phyloP scores from a whole-genome alignment of 1,140 invertebrate species.

The Linepithema humile region DNA sequence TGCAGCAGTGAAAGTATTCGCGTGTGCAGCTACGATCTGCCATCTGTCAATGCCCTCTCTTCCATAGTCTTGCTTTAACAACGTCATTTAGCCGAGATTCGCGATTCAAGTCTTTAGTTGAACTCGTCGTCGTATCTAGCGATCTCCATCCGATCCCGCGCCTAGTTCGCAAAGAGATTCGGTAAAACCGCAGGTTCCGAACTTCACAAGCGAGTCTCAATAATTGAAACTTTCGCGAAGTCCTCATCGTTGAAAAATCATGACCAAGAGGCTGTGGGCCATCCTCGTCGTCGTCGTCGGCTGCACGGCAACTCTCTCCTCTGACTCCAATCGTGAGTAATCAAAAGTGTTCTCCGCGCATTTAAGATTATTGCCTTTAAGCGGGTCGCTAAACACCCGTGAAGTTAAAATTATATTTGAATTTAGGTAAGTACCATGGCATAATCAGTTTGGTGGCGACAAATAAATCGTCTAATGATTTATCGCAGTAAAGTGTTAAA shows the following conservation, averaged over 20 bases:
- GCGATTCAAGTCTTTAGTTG: constrained; percentile 42
- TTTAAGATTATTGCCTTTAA: neutral
- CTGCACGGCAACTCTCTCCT: constrained; percentile 62
- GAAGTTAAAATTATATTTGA: neutral
- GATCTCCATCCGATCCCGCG: neutral
- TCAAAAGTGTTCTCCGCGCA: neutral
- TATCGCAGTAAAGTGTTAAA: neutral
- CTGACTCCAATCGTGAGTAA: constrained; percentile 70
- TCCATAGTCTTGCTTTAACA: constrained; percentile 69
- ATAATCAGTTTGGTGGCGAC: neutral
- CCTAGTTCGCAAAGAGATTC: neutral
- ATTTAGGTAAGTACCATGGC: neutral
- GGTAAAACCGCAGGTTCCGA: neutral
- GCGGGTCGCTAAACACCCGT: neutral
- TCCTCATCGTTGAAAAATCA: constrained; percentile 13
- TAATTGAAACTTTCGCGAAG: neutral
- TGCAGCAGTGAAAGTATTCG: constrained; percentile 80
- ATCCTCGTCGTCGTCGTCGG: constrained; percentile 60
- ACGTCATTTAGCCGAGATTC: constrained; percentile 58
- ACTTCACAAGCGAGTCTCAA: neutral
- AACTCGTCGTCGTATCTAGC: neutral
- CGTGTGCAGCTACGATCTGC: constrained; percentile 73
- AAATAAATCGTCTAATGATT: neutral
- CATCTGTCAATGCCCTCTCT: constrained; percentile 80
- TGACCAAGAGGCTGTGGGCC: neutral